Conservation (phyloP, 2,888 invertebrate species). For the Apamea epomidion region DNA sequence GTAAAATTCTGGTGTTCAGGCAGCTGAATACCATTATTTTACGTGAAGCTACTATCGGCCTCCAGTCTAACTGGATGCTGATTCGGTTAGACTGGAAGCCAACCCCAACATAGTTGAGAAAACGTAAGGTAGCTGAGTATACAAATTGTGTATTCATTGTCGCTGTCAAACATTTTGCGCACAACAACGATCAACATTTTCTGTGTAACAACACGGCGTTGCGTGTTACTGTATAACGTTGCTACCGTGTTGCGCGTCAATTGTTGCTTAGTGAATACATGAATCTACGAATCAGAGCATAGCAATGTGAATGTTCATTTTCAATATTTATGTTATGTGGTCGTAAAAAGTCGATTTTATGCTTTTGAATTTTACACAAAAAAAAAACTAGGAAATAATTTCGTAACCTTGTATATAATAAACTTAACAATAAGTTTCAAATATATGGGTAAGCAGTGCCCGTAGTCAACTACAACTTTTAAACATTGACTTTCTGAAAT, state of each 20-base stretch:
- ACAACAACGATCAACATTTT: neutral
- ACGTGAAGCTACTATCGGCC: too few species aligned
- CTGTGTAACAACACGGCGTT: neutral
- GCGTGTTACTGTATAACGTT: neutral
- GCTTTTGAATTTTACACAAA: neutral
- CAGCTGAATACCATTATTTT: too few species aligned
- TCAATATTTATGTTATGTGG: neutral
- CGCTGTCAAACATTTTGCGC: neutral
- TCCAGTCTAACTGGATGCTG: too few species aligned
- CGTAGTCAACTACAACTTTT: neutral
- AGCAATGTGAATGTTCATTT: constrained; percentile 2
- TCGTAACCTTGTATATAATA: neutral
- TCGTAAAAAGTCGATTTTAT: neutral
- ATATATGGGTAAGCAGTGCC: neutral
- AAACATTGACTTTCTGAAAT: neutral
- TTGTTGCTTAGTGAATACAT: neutral
- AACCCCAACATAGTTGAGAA: too few species aligned
- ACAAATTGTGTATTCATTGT: neutral
- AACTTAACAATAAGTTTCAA: constrained; percentile 9
- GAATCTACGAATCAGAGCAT: neutral
- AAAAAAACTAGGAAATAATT: neutral
- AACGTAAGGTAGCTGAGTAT: neutral
- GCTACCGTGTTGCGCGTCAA: neutral
- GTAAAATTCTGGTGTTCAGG: too few species aligned
- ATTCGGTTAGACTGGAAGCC: too few species aligned